phyloP scores from a whole-genome alignment of 2,797 vertebrate genomes.

The Prunella strophiata region DNA sequence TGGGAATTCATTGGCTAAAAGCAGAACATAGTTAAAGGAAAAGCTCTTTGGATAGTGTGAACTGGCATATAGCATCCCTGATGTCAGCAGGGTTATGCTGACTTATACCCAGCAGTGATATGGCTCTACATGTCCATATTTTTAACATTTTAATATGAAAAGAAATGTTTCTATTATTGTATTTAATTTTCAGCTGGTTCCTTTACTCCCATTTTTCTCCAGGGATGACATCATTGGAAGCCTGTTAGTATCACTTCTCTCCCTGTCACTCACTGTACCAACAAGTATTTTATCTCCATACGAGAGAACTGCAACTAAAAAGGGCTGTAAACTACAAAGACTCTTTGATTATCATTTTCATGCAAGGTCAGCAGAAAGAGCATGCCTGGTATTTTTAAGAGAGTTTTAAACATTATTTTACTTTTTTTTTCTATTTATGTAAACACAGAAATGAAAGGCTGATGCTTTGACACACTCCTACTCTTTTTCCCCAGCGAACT shows the following conservation, averaged over 20 bases:
- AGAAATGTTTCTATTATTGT: background rate
- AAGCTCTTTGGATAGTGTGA: background rate
- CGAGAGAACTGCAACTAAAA: background rate
- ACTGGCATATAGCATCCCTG: background rate
- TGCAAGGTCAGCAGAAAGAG: conserved; percentile 39
- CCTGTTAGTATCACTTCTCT: background rate
- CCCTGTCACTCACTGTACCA: conserved; percentile 4
- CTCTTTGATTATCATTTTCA: conserved; percentile 33
- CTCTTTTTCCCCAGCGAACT: fast-evolving
- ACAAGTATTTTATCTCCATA: background rate
- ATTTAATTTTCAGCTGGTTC: background rate
- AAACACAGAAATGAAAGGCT: background rate
- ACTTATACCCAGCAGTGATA: background rate
- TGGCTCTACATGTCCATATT: background rate
- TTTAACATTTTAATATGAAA: background rate
- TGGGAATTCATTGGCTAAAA: background rate
- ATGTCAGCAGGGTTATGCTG: background rate
- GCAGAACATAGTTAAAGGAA: background rate
- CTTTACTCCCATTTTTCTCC: background rate
- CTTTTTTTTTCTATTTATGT: background rate
- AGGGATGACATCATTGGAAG: conserved; percentile 1
- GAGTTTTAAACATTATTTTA: background rate
- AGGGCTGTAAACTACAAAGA: conserved; percentile 16
- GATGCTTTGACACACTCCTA: background rate
- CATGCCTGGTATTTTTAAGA: background rate